Evolutionary conservation across 2,888 invertebrate species (phyloP).

Genomic region (Lasioglossum oenotherae): DNA sequence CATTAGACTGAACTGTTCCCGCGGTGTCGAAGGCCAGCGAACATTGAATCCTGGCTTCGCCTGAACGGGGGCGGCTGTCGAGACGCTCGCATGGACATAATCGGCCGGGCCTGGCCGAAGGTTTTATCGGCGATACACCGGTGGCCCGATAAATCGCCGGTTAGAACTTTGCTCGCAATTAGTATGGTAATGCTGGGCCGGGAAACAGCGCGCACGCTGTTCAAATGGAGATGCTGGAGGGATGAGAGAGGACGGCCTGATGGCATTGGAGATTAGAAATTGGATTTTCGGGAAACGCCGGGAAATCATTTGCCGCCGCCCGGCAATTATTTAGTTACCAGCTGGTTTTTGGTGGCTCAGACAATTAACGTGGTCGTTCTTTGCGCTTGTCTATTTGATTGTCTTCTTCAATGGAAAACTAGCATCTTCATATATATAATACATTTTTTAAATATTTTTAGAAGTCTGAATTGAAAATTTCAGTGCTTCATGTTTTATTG

Average conservation of each 20-base stretch:
- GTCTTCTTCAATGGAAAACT: background rate
- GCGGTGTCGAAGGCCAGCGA: conserved; percentile 42
- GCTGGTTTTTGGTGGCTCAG: background rate
- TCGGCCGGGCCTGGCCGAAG: conserved; percentile 55
- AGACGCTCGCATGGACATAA: conserved; percentile 54
- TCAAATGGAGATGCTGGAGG: background rate
- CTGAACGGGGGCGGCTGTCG: conserved; percentile 22
- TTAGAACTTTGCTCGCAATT: conserved; percentile 78
- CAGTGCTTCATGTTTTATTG: too few relatives aligned
- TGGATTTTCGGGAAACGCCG: conserved; percentile 26
- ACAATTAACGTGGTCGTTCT: background rate
- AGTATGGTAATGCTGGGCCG: conserved; percentile 75
- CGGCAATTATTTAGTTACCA: background rate
- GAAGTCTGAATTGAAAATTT: too few relatives aligned
- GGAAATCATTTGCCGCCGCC: background rate
- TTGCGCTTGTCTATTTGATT: background rate
- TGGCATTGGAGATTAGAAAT: conserved; percentile 42
- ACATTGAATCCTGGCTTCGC: conserved; percentile 46
- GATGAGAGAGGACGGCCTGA: background rate
- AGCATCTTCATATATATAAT: too few relatives aligned
- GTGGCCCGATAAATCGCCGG: conserved; percentile 73
- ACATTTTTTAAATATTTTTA: too few relatives aligned
- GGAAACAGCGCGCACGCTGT: conserved; percentile 2
- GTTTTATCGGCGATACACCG: conserved; percentile 73
- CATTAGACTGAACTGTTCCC: conserved; percentile 48